Evolutionary conservation across 2,113 vertebrate species (phyloP), one percentile per base, ranked within the genome.

Genomic region (Seriola aureovittata): DNA sequence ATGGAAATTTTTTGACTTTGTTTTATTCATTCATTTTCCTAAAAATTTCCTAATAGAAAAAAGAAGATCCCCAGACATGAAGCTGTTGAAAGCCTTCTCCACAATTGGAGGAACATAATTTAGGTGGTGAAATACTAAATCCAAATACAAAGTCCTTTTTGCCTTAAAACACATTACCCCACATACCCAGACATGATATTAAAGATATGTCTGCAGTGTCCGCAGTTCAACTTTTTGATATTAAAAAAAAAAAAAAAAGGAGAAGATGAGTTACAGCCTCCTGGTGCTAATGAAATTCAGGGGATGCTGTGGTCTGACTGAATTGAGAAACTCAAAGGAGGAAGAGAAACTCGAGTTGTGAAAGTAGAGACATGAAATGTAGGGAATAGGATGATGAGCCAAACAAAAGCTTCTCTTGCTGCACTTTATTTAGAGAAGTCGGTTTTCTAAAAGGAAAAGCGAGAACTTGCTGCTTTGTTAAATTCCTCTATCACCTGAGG

Each of bases 271-370:
- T 32, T 48, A n/a, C 55, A 32, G 29, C 21, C 8, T 50, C 23
- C 11, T 58, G 19, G 52, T 50, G 21, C 2, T n/a, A 21, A 59
- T 40, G 0, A 62, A 32, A 46, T 10, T 19, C 9, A 50, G 4
- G 14, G 5, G 11, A 68, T 42, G 17, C 2, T 17, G 23, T 75
- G 25, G 29, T 66, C 19, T 29, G n/a, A n/a, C 10, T 63, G 21
- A 42, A 38, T 23, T 59, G 58, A 60, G 67, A 78, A 83, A 80
- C 16, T 17, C 3, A 74, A 78, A 85, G 5, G 48, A 72, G 72
- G 75, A 88, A 89, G 69, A 62, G 80, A 77, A 91, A 82, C 50
- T 65, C 21, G 46, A 44, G 63, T 55, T 67, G 34, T 60, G 38
- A 71, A 54, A 75, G 8, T 1, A 38, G 38, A 68, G 63, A 48